Base-by-base conservation (phyloP, 2,797 vertebrate species). In the Oreortyx pictus region DNA sequence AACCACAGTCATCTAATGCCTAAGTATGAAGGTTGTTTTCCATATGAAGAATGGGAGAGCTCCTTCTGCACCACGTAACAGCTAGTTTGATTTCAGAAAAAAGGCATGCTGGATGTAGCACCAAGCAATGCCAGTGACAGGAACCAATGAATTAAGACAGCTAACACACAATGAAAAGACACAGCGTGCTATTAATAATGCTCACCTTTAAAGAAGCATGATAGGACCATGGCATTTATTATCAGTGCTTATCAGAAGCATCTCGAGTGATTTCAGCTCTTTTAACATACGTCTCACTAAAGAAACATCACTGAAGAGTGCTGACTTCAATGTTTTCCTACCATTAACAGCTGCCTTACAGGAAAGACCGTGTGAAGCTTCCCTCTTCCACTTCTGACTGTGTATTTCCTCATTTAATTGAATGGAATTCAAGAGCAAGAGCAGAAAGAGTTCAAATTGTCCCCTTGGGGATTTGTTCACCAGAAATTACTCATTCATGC, bases 251-350 rank as follows among this genome's bases (percentile, higher is more conserved):
- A 96, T 94, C 89, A 94, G 67, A 93, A 89, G 66, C 84, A 95
- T 90, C 95, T 96, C 92, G 75, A 94, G 93, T 92, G 88, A 95
- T 86, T 96, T 94, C 90, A 86, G 74, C 56, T 83, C 87, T 89
- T 94, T 93, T 92, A 92, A 95, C 94, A 66, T 71, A 60, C 43
- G 52, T 78, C 84, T 95, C 67, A 92, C 89, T 95, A 94, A 94
- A 90, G 93, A 94, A 92, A 88, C 35, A 73, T 31, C 80, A 79
- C 70, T 92, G 14, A 90, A 92, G 87, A 96, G 56, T 93, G 92
- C 92, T 94, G 93, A 95, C 92, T 93, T 96, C 90, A 94, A 79
- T 94, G 84, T 95, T 95, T 95, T 93, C 76, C 89, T 88, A 83
- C 82, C 3, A 87, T 76, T 95, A 94, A 91, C 84, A 90, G 39